A percentile compares a stretch with the other conserved stretches of the same genome.
These are phyloP conservation scores for Serrognathus titanus DNA, from an alignment of 2,888 invertebrate species.

Conservation along the genomic window DNA sequence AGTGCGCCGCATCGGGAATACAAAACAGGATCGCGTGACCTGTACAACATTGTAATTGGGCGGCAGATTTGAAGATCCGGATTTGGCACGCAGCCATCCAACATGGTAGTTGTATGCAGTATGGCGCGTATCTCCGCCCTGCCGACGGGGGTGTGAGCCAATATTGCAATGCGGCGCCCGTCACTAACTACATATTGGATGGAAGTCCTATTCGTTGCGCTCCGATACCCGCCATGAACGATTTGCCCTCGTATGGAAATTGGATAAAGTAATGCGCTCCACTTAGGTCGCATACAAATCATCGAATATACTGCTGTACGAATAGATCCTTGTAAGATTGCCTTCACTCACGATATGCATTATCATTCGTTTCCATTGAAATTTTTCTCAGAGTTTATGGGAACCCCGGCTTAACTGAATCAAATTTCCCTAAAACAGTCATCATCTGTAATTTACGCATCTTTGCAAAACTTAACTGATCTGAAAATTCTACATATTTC, in stretches of 20 bases:
- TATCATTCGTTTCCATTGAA: too few species aligned
- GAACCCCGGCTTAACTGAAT: too few species aligned
- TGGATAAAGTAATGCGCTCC: slow-evolving; percentile 21
- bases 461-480: too few species aligned
- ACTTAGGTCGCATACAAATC: slow-evolving; percentile 25
- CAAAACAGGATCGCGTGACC: slow-evolving; percentile 1
- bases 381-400: too few species aligned
- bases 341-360: too few species aligned
- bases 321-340: too few species aligned
- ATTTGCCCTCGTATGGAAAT: slow-evolving; percentile 29
- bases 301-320: slow-evolving; percentile 20
- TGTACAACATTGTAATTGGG: neutral
- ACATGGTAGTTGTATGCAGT: slow-evolving; percentile 25
- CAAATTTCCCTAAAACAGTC: too few species aligned
- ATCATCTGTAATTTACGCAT: too few species aligned
- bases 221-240: slow-evolving; percentile 35
- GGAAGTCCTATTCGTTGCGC: slow-evolving; percentile 40
- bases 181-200: slow-evolving; percentile 43
- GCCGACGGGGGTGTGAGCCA: slow-evolving; percentile 35
- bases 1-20: slow-evolving; percentile 4
- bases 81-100: slow-evolving; percentile 21
- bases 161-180: slow-evolving; percentile 32
- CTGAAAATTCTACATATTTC: too few species aligned
- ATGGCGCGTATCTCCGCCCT: slow-evolving; percentile 38
- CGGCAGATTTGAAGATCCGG: neutral